Conservation (phyloP, 2,888 invertebrate genomes). For the Macroteleia sp. region DNA sequence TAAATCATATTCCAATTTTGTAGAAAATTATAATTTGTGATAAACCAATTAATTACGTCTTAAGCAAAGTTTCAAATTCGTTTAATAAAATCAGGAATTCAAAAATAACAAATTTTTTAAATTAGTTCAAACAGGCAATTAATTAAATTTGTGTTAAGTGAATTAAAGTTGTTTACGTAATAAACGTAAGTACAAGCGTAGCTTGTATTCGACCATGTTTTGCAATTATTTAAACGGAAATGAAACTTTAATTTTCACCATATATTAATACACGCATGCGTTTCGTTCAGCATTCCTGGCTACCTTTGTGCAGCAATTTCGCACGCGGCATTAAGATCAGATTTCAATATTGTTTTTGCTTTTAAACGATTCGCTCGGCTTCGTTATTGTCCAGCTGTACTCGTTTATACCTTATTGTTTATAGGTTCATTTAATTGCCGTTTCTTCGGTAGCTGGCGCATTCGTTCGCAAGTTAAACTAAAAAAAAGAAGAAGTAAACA, state of each 20-base stretch:
- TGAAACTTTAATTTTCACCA: constrained; percentile 71
- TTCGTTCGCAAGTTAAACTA: constrained; percentile 19
- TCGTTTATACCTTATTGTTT: constrained; percentile 57
- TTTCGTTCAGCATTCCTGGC: constrained; percentile 38
- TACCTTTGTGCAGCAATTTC: constrained; percentile 68
- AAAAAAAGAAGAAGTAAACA: background rate
- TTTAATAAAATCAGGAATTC: too few relatives aligned
- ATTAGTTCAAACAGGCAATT: too few relatives aligned
- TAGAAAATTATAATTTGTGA: too few relatives aligned
- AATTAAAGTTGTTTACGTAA: too few relatives aligned
- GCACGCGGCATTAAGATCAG: constrained; percentile 68
- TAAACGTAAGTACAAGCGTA: too few relatives aligned
- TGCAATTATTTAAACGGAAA: constrained; percentile 68
- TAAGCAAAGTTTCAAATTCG: too few relatives aligned
- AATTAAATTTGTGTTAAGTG: too few relatives aligned
- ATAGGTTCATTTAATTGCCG: constrained; percentile 56
- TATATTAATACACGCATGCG: constrained; percentile 24
- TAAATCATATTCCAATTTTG: too few relatives aligned
- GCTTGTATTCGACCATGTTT: background rate
- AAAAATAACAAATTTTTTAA: too few relatives aligned
- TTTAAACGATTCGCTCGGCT: constrained; percentile 66
- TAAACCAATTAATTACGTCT: too few relatives aligned
- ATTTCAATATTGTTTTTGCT: constrained; percentile 76
- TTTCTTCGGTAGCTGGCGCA: constrained; percentile 39
- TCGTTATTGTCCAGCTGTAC: constrained; percentile 69